phyloP scores from a whole-genome alignment of 1,140 invertebrate species.

The Calliopsis andreniformis region DNA sequence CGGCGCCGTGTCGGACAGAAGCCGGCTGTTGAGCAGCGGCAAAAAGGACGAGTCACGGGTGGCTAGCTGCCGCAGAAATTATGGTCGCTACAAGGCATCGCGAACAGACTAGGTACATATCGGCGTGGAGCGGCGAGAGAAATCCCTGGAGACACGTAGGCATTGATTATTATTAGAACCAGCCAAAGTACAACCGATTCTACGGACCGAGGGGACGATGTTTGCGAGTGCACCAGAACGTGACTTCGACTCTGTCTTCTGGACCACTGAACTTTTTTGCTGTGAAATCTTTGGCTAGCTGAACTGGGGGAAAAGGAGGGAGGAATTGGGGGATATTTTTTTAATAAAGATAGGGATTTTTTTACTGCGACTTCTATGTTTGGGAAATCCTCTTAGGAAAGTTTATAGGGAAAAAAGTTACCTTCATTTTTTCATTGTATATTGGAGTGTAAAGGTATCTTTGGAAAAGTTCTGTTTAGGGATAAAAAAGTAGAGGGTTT shows the following conservation, averaged over 20 bases:
- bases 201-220: constrained; percentile 28
- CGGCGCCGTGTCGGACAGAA: constrained; percentile 38
- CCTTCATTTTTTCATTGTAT: too few relatives aligned
- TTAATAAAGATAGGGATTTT: too few relatives aligned
- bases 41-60: constrained; percentile 33
- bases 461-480: too few relatives aligned
- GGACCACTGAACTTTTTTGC: too few relatives aligned
- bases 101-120: constrained; percentile 31
- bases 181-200: constrained; percentile 51
- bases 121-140: constrained; percentile 40
- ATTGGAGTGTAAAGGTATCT: too few relatives aligned
- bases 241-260: background rate
- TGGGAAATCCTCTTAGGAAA: too few relatives aligned
- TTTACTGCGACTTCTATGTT: too few relatives aligned
- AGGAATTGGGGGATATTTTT: too few relatives aligned
- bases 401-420: too few relatives aligned
- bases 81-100: constrained; percentile 25
- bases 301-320: too few relatives aligned
- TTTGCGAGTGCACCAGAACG: constrained; percentile 15
- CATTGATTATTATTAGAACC: constrained; percentile 67
- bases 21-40: background rate
- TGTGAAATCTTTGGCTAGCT: too few relatives aligned
- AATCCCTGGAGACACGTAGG: constrained; percentile 55
- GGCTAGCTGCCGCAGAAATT: constrained; percentile 31
- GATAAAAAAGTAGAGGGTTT: too few relatives aligned